These are phyloP conservation scores for Morpho achilles DNA, from an alignment of 2,888 invertebrate species.

Conservation along the genomic window DNA sequence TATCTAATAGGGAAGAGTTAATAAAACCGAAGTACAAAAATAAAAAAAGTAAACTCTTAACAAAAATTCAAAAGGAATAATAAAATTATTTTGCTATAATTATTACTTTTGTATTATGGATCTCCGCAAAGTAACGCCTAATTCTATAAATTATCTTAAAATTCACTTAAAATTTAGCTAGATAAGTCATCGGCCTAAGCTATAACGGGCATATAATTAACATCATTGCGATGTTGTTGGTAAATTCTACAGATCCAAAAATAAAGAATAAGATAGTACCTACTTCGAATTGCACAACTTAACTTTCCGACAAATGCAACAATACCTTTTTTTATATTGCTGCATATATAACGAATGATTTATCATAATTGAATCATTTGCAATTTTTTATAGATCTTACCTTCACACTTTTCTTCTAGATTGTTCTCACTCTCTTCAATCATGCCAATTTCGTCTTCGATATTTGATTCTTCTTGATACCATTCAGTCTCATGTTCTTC, in stretches of 20 bases:
- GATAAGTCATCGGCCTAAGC: slow-evolving; percentile 5
- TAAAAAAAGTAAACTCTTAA: too few species aligned
- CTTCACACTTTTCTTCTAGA: slow-evolving; percentile 22
- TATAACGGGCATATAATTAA: neutral
- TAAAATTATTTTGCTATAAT: too few species aligned
- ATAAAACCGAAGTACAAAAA: too few species aligned
- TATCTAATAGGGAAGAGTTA: too few species aligned
- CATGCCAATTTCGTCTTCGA: slow-evolving; percentile 32
- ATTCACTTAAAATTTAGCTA: neutral
- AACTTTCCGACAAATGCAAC: too few species aligned
- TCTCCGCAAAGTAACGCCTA: too few species aligned
- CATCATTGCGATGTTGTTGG: neutral
- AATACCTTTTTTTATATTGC: neutral
- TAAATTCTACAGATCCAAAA: too few species aligned
- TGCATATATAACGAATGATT: neutral
- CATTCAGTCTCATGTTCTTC: slow-evolving; percentile 23
- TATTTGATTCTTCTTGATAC: slow-evolving; percentile 29
- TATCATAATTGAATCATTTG: neutral
- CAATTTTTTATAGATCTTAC: slow-evolving; percentile 5
- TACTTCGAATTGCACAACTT: too few species aligned
- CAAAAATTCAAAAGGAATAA: too few species aligned
- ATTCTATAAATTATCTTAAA: too few species aligned
- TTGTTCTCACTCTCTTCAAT: slow-evolving; percentile 20
- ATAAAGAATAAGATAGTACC: too few species aligned
- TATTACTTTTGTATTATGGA: too few species aligned